A percentile compares a stretch with the other conserved stretches of the same genome.
Evolutionary conservation across 2,888 invertebrate species (phyloP).

Genomic region (Macrostomum cliftonense): DNA sequence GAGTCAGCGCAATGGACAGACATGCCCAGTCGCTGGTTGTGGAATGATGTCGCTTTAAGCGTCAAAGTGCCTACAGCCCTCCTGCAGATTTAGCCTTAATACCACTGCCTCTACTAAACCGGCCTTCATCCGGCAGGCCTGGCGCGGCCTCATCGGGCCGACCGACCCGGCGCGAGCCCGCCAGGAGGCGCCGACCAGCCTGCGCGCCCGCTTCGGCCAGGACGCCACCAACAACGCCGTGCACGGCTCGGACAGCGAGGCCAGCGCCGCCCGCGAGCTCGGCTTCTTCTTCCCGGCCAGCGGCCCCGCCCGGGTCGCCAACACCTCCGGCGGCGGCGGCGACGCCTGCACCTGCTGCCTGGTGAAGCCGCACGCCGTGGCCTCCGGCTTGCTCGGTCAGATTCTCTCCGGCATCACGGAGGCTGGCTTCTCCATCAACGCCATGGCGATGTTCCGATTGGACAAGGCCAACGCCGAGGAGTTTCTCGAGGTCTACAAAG

Average conservation of each 20-base stretch:
- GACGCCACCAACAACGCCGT: constrained; percentile 27
- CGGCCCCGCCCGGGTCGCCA: constrained; percentile 26
- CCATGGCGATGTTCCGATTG: constrained; percentile 53
- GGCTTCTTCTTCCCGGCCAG: constrained; percentile 38
- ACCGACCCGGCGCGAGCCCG: constrained; percentile 27
- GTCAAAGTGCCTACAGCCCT: too few species aligned
- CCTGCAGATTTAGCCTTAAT: too few species aligned
- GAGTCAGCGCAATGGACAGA: too few species aligned
- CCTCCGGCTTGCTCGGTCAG: constrained; percentile 44
- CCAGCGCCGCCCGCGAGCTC: constrained; percentile 41
- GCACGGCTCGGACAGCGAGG: constrained; percentile 47
- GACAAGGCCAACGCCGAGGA: constrained; percentile 67
- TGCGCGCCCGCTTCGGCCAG: constrained; percentile 11
- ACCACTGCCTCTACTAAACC: too few species aligned
- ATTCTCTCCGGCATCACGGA: constrained; percentile 55
- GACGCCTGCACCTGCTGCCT: constrained; percentile 49
- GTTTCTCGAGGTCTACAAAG: constrained; percentile 77
- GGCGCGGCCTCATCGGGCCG: constrained; percentile 46
- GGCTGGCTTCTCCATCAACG: constrained; percentile 58
- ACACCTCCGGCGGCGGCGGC: constrained; percentile 31
- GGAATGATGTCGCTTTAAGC: too few species aligned
- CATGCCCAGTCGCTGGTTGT: too few species aligned
- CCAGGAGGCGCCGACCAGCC: constrained; percentile 19
- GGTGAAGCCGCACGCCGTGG: constrained; percentile 70
- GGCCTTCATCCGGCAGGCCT: constrained; percentile 20